Conservation (phyloP, 2,113 vertebrate genomes). For the Rhipidura dahli region DNA sequence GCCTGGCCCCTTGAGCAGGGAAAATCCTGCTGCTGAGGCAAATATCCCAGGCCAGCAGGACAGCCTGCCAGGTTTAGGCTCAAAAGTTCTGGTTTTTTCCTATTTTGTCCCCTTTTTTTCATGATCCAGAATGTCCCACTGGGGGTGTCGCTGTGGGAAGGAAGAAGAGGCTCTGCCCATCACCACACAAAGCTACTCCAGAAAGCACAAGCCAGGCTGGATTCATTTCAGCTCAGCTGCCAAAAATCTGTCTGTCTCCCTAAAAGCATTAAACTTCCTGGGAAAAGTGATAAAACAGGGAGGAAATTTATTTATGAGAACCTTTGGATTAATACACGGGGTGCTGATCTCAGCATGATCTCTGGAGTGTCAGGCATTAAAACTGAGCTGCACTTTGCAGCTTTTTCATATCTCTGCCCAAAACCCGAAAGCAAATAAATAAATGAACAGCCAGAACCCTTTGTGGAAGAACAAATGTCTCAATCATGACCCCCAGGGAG, state of each 20-base stretch:
- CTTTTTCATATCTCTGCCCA: neutral
- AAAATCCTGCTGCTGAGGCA: neutral
- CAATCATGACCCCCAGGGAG: neutral
- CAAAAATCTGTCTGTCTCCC: neutral
- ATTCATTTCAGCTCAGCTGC: neutral
- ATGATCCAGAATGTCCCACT: too few species aligned
- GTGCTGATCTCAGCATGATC: neutral
- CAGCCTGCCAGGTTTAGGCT: neutral
- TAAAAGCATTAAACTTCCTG: neutral
- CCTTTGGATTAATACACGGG: accelerated
- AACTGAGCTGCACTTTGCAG: neutral
- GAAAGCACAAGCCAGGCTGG: neutral
- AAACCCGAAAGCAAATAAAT: neutral
- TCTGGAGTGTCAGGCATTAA: neutral
- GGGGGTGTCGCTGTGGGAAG: neutral
- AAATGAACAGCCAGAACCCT: neutral
- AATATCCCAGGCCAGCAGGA: neutral
- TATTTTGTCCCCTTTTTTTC: neutral
- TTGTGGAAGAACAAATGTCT: neutral
- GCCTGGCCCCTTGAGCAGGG: neutral
- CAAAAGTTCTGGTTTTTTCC: neutral
- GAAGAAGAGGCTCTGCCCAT: neutral
- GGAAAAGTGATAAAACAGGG: neutral
- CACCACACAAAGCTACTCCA: neutral
- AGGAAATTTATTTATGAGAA: neutral